Conservation (phyloP, 2,888 invertebrate genomes). For the Glyphotaelius pellucidus region DNA sequence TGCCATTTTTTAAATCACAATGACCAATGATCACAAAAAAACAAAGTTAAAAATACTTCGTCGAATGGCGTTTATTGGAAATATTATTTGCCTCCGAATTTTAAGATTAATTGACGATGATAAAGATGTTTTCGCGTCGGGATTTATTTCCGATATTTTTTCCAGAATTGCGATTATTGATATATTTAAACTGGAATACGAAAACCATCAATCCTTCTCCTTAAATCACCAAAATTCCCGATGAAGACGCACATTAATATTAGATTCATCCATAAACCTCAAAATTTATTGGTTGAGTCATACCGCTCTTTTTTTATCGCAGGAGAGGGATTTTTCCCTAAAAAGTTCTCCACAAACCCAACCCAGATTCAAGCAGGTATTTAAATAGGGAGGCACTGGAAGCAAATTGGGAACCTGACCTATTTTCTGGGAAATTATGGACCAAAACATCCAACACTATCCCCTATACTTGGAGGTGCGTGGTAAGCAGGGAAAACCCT, state of each 20-base stretch:
- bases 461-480: background rate
- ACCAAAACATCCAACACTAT: background rate
- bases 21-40: background rate
- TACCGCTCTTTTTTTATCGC: background rate
- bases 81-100: background rate
- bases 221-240: background rate
- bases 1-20: background rate
- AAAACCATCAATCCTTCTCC: background rate
- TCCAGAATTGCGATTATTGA: background rate
- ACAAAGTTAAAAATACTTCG: background rate
- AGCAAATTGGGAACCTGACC: conserved; percentile 32
- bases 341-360: background rate
- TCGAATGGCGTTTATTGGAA: background rate
- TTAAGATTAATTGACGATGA: background rate
- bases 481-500: background rate
- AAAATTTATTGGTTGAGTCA: conserved; percentile 19
- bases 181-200: background rate
- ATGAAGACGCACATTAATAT: background rate
- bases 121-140: background rate
- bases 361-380: background rate
- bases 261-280: background rate
- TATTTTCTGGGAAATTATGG: background rate
- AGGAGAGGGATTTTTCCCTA: background rate
- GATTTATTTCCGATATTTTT: background rate
- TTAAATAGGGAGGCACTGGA: conserved; percentile 6